Conservation (phyloP, 2,797 vertebrate genomes). For the Sebastes hopkinsi region DNA sequence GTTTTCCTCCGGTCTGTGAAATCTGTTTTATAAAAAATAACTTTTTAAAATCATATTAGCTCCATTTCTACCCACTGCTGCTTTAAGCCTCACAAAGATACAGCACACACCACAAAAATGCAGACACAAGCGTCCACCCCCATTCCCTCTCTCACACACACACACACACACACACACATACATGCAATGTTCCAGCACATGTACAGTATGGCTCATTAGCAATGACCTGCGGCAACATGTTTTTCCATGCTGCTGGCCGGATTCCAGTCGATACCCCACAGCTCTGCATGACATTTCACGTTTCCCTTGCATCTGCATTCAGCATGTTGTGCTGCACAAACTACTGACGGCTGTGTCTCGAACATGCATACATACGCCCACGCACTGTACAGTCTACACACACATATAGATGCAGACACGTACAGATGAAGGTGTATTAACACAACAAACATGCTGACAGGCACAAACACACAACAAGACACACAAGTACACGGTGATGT, state of each 20-base stretch:
- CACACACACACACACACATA: not conserved
- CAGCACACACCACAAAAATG: not conserved
- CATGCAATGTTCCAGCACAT: constrained; percentile 31
- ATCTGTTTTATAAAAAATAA: no score
- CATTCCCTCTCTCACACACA: not conserved
- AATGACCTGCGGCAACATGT: constrained; percentile 51
- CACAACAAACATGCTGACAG: constrained; percentile 19
- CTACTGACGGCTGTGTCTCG: not conserved
- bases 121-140: not conserved
- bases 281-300: constrained; percentile 52
- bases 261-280: constrained; percentile 48
- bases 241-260: constrained; percentile 51
- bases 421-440: constrained; percentile 13
- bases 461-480: not conserved
- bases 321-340: constrained; percentile 8
- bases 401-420: not conserved
- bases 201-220: constrained; percentile 57
- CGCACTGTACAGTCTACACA: not conserved
- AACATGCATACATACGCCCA: not conserved
- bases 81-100: not conserved
- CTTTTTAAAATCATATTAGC: no score
- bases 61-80: no score
- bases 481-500: constrained; percentile 19
- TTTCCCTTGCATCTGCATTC: constrained; percentile 34
- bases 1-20: no score